Evolutionary conservation across 1,140 invertebrate genomes (phyloP), one percentile per base, ranked within the genome.

Genomic region (Drosophila fuyamai): DNA sequence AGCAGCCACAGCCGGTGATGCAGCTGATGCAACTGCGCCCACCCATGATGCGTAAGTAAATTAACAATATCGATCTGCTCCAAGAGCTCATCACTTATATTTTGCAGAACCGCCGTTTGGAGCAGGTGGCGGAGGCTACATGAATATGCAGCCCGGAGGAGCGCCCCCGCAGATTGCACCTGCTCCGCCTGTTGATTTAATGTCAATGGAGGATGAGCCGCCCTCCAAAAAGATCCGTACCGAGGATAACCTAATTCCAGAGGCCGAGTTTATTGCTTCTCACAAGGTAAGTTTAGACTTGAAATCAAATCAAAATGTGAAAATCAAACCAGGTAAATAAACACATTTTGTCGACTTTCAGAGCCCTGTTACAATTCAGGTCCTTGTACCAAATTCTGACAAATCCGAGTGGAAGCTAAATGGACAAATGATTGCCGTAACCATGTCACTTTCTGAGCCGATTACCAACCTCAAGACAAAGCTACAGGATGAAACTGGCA

Each of bases 391-490:
- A 3, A 94, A 96, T 83, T 94, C 96, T 0, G 98, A 99, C 79
- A 98, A 99, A 90, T 93, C 96, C 0, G 98, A 99, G 94, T 99
- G 98, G 98, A 97, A 97, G 78, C 93, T 99, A n/a, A 97, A 97
- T 92, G 99, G 99, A 1, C 98, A 99, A 92, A 94, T 95, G 47
- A 93, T 99, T 50, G 94, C 94, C 16, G 94, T 98, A 27, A 96
- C 95, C 2, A 90, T 99, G 74, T 95, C 97, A 41, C 93, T 98
- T 6, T 95, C 95, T 6, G 97, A 99, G 75, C 94, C 95, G 1
- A 95, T 99, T 2, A 95, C 97, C 36, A 96, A 96, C 18, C 94
- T 99, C 51, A 99, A 99, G 93, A 95, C 95, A 2, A 96, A 97
- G 86, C 94, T 99, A 61, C 96, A 98, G 86, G 97, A 99, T 80